Conservation (phyloP, 2,797 vertebrate species). For the Acipenser transmontanus region DNA sequence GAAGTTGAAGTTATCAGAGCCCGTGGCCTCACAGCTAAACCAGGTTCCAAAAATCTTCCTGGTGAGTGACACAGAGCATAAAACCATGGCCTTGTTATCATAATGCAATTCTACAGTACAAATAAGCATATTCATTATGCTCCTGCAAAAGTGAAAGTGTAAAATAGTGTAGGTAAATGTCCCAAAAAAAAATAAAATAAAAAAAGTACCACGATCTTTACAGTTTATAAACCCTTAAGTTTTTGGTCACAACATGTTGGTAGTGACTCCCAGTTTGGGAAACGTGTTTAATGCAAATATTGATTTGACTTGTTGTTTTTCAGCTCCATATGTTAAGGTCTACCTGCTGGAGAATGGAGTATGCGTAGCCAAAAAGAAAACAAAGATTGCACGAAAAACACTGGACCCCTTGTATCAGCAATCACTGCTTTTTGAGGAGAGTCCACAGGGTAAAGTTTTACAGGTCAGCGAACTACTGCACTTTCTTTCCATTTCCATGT, state of each 20-base stretch:
- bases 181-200: no score
- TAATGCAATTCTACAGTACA: no score
- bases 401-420: constrained; percentile 97
- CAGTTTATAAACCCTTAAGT: no score
- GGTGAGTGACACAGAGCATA: constrained; percentile 54
- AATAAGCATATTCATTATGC: no score
- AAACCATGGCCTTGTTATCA: no score
- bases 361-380: constrained; percentile 97
- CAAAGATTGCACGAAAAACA: constrained; percentile 96
- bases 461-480: constrained; percentile 68
- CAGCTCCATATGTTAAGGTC: constrained; percentile 96
- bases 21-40: constrained; percentile 88
- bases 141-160: no score
- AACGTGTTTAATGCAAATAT: no score
- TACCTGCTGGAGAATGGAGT: constrained; percentile 94
- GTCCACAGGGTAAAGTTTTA: constrained; percentile 94
- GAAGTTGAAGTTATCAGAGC: constrained; percentile 97
- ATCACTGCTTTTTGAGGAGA: constrained; percentile 89
- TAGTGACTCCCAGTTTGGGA: no score
- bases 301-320: constrained; percentile 14
- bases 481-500: neutral
- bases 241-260: no score
- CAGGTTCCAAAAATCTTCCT: constrained; percentile 92
- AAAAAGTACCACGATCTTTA: no score
- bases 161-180: no score